Conservation (phyloP, 35 echinoderm and acorn worm species). For the Heliocidaris erythrogramma region DNA sequence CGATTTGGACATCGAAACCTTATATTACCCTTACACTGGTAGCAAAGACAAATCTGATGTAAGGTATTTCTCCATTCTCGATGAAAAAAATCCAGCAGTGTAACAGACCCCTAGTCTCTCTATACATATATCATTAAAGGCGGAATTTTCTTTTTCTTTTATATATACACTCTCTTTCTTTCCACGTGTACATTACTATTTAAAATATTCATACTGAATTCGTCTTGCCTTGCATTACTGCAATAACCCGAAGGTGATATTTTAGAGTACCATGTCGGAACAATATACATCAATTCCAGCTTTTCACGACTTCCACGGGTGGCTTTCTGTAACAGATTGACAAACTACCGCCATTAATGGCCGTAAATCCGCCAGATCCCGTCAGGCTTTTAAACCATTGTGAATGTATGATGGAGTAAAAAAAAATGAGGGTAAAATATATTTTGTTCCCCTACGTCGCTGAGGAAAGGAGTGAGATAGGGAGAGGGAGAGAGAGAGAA, state of each 20-base stretch:
- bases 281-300: constrained; percentile 25
- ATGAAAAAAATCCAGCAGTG: background rate
- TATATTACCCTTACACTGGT: background rate
- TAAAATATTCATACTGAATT: background rate
- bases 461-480: no score
- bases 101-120: background rate
- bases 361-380: constrained; percentile 27
- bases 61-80: background rate
- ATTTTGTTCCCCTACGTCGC: no score
- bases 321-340: constrained; percentile 37
- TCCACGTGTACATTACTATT: background rate
- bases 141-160: background rate
- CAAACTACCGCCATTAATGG: constrained; percentile 23
- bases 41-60: background rate
- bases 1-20: background rate
- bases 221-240: constrained; percentile 1
- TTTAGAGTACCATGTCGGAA: constrained; percentile 2
- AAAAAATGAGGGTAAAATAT: background rate
- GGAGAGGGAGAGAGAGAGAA: no score
- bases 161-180: background rate
- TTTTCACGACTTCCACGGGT: constrained; percentile 13
- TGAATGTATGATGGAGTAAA: constrained; percentile 18
- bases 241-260: constrained; percentile 30
- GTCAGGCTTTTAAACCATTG: constrained; percentile 38
- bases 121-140: background rate